Conservation (phyloP, 2,113 vertebrate species). For the Himantopus leucocephalus region DNA sequence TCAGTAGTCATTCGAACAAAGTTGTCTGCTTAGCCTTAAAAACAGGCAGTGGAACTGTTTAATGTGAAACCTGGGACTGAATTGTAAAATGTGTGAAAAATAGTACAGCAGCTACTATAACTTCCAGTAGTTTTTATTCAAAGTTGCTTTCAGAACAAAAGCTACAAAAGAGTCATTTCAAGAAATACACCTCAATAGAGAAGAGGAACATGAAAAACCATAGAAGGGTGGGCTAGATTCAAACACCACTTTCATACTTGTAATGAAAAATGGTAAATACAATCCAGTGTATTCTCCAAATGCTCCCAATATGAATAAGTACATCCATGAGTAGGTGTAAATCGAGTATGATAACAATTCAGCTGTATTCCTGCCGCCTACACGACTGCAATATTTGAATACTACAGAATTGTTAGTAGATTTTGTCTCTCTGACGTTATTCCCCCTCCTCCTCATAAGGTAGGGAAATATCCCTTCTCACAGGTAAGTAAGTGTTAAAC, state of each 20-base stretch:
- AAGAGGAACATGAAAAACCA: background rate
- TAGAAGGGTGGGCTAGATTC: background rate
- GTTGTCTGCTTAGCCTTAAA: constrained; percentile 46
- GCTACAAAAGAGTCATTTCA: constrained; percentile 21
- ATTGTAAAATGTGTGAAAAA: background rate
- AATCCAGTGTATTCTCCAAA: background rate
- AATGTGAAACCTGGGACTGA: background rate
- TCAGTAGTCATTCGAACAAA: constrained; percentile 45
- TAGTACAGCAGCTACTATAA: background rate
- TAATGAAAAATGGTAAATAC: background rate
- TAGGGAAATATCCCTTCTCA: background rate
- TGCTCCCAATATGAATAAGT: constrained; percentile 4
- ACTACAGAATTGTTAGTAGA: background rate
- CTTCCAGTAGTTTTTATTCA: background rate
- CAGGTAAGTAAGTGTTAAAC: background rate
- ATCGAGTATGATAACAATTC: background rate
- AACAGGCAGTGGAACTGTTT: constrained; percentile 29
- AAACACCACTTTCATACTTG: background rate
- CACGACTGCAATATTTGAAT: constrained; percentile 22
- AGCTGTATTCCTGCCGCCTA: background rate
- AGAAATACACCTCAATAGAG: background rate
- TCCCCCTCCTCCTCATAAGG: constrained; percentile 14
- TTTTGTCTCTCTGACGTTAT: background rate
- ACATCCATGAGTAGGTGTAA: constrained; percentile 38
- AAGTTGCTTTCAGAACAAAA: constrained; percentile 41